phyloP scores from a whole-genome alignment of 2,797 vertebrate species.

The Orientallactaga sibirica region DNA sequence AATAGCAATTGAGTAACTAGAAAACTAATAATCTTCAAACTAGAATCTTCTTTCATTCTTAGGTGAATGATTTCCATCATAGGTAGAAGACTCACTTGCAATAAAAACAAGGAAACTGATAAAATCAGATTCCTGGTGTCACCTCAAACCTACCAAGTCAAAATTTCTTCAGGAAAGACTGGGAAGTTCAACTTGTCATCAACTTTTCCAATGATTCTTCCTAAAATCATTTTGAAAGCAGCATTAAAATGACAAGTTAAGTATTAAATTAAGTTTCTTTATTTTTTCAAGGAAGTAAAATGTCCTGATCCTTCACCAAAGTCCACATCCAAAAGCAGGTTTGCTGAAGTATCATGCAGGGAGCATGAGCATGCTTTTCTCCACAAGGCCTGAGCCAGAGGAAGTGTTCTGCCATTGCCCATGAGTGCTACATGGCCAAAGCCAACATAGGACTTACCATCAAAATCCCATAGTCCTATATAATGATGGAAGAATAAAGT shows the following conservation, averaged over 20 bases:
- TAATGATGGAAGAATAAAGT: background rate
- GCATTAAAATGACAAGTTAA: background rate
- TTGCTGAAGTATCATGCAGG: background rate
- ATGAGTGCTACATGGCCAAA: background rate
- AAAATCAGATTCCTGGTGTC: background rate
- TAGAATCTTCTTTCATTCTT: conserved; percentile 7
- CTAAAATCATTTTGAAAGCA: background rate
- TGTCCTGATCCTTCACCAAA: background rate
- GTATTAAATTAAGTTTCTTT: background rate
- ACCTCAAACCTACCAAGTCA: background rate
- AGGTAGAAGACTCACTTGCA: background rate
- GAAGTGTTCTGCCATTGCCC: no score
- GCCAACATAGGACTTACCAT: background rate
- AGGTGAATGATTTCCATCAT: background rate
- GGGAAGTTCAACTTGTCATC: background rate
- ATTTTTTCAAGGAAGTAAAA: background rate
- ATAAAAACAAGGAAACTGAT: background rate
- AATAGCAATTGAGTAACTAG: conserved; percentile 26
- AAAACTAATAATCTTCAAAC: conserved; percentile 47
- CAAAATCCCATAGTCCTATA: background rate
- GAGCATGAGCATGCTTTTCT: background rate
- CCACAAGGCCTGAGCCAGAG: no score
- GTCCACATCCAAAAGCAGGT: background rate
- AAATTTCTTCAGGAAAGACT: no score
- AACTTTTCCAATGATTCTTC: background rate